Percentiles rank a stretch among this genome's conserved stretches.
These are phyloP conservation scores for Porites rus DNA, from an alignment of 92 coral and sea anemone genomes.

Conservation along the genomic window DNA sequence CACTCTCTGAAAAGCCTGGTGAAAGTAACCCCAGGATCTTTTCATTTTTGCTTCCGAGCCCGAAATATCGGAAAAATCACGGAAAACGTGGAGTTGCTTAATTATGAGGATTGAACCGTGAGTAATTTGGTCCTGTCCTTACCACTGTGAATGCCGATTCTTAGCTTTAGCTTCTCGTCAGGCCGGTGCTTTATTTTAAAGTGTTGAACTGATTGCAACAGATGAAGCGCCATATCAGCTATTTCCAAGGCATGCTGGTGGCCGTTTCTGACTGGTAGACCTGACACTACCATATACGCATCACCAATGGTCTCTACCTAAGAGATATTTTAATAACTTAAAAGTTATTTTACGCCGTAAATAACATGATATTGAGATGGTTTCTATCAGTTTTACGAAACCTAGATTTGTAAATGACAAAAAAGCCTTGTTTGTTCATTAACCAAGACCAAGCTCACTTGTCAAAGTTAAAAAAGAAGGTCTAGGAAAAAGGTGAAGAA, in stretches of 20 bases:
- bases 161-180: constrained; percentile 77
- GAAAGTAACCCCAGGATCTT: no score
- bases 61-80: no score
- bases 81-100: neutral
- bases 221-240: constrained; percentile 87
- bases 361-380: no score
- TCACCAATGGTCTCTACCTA: constrained; percentile 91
- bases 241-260: constrained; percentile 91
- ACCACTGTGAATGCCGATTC: constrained; percentile 96
- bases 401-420: no score
- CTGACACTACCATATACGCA: constrained; percentile 97
- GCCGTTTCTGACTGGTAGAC: constrained; percentile 94
- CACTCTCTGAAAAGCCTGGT: no score
- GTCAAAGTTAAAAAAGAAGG: no score
- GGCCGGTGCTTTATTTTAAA: constrained; percentile 85
- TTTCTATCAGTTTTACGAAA: no score
- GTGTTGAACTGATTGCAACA: constrained; percentile 63
- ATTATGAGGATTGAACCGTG: neutral
- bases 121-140: neutral
- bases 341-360: no score
- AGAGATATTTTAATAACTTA: no score
- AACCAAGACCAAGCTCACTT: no score
- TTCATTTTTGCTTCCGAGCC: neutral
- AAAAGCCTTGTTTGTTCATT: no score
- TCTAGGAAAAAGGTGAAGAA: no score